Evolutionary conservation across 2,888 invertebrate species (phyloP).

Genomic region (Drosophila neutralis): DNA sequence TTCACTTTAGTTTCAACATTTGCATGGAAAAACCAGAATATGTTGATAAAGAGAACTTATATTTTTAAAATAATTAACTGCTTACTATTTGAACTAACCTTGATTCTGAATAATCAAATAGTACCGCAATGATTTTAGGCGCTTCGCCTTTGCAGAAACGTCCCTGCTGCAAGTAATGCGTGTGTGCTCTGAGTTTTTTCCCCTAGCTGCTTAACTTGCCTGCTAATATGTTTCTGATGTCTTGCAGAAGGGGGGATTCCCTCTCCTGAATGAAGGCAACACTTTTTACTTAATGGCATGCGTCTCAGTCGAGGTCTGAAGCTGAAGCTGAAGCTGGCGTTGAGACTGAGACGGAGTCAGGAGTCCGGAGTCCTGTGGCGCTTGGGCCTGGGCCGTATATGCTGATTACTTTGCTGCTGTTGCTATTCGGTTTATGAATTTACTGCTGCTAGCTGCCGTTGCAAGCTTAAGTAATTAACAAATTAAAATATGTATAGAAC

Average conservation of each 20-base stretch:
- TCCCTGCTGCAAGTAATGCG: slow-evolving; percentile 28
- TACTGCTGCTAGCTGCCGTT: slow-evolving; percentile 48
- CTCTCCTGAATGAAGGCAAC: slow-evolving; percentile 34
- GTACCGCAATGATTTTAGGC: background rate
- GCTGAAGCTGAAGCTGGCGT: slow-evolving; percentile 22
- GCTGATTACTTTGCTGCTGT: slow-evolving; percentile 70
- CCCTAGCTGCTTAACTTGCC: slow-evolving; percentile 41
- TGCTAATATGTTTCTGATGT: slow-evolving; percentile 78
- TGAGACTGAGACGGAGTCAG: background rate
- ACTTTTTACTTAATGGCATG: slow-evolving; percentile 46
- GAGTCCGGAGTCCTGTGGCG: slow-evolving; percentile 23
- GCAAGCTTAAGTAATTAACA: slow-evolving; percentile 76
- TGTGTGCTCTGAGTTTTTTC: slow-evolving; percentile 30
- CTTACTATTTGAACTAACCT: background rate
- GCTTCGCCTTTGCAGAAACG: slow-evolving; percentile 6
- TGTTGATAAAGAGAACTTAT: background rate
- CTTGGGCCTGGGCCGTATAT: slow-evolving; percentile 47
- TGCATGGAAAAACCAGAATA: background rate
- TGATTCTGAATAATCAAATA: background rate
- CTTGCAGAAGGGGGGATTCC: slow-evolving; percentile 36
- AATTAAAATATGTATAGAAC: slow-evolving; percentile 72
- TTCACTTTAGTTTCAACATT: background rate
- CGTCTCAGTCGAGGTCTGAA: slow-evolving; percentile 28
- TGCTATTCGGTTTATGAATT: slow-evolving; percentile 68
- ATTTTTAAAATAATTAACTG: background rate